A percentile compares a stretch with the other conserved stretches of the same genome.
Conservation (phyloP, 2,888 invertebrate genomes). For the Plebejus argus region DNA sequence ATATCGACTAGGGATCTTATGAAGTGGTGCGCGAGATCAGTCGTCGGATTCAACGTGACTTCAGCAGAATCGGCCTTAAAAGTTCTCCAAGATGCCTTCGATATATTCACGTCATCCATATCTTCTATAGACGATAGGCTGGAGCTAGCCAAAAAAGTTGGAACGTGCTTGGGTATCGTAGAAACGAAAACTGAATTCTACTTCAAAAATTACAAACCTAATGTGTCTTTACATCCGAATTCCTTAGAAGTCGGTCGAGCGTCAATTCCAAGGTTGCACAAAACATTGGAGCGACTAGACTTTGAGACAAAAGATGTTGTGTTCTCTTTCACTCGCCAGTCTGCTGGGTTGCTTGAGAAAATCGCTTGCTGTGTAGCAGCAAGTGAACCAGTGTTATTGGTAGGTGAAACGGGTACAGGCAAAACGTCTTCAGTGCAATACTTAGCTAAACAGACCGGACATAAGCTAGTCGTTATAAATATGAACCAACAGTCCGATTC, state of each 20-base stretch:
- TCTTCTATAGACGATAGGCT: conserved; percentile 83
- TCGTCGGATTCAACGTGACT: conserved; percentile 86
- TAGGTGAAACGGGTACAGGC: conserved; percentile 99
- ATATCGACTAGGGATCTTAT: conserved; percentile 94
- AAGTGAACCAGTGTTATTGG: conserved; percentile 94
- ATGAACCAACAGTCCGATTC: conserved; percentile 99
- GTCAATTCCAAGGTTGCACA: conserved; percentile 70
- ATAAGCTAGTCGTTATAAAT: conserved; percentile 95
- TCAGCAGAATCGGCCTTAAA: conserved; percentile 85
- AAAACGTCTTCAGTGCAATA: conserved; percentile 98
- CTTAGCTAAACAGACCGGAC: conserved; percentile 90
- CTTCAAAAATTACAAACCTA: conserved; percentile 89
- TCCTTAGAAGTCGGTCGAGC: conserved; percentile 88
- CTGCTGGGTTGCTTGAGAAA: conserved; percentile 91
- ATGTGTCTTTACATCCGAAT: conserved; percentile 80
- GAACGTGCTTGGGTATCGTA: conserved; percentile 90
- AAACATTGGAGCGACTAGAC: conserved; percentile 61
- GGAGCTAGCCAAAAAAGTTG: conserved; percentile 86
- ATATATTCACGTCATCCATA: conserved; percentile 93
- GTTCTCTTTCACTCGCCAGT: conserved; percentile 91
- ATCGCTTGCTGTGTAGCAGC: conserved; percentile 91
- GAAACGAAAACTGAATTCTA: conserved; percentile 91
- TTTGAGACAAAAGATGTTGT: conserved; percentile 73
- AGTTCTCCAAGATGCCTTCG: conserved; percentile 93
- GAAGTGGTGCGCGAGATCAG: conserved; percentile 93